These are phyloP conservation scores for Rhinogobio ventralis DNA, from an alignment of 2,797 vertebrate species.

Conservation along the genomic window DNA sequence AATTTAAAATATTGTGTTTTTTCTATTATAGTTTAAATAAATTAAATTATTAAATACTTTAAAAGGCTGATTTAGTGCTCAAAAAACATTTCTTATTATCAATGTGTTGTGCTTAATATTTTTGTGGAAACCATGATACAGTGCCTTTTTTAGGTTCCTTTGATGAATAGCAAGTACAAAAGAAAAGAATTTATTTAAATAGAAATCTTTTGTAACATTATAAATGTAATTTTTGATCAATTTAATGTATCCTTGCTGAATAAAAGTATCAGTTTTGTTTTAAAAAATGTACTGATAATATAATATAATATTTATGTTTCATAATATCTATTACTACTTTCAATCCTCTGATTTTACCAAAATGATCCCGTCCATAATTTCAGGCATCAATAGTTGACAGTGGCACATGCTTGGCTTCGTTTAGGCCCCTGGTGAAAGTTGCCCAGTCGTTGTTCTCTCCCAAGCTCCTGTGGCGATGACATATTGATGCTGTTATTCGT, in stretches of 20 bases:
- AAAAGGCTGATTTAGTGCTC: background rate
- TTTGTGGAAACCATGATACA: background rate
- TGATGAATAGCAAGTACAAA: background rate
- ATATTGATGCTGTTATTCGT: slow-evolving; percentile 52
- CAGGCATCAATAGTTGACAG: slow-evolving; percentile 1
- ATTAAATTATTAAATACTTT: background rate
- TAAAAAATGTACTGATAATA: background rate
- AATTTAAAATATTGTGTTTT: background rate
- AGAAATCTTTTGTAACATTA: background rate
- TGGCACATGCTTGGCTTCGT: slow-evolving; percentile 17
- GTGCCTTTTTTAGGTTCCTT: background rate
- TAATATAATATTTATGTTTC: background rate
- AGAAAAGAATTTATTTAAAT: background rate
- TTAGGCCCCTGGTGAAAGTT: slow-evolving; percentile 15
- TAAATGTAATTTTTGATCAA: background rate
- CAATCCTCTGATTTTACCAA: background rate
- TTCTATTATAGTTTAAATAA: background rate
- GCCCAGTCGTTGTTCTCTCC: slow-evolving; percentile 25
- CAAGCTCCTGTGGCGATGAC: slow-evolving; percentile 45
- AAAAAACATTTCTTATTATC: background rate
- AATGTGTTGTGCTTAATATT: too few relatives aligned
- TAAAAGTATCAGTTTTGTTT: background rate
- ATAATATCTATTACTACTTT: slow-evolving; percentile 6
- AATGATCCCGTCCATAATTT: background rate
- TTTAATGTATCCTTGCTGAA: background rate